Percentiles rank a stretch among this genome's conserved stretches.
These are phyloP conservation scores for Leptogaster cylindrica DNA, from an alignment of 2,888 invertebrate genomes.

Conservation along the genomic window DNA sequence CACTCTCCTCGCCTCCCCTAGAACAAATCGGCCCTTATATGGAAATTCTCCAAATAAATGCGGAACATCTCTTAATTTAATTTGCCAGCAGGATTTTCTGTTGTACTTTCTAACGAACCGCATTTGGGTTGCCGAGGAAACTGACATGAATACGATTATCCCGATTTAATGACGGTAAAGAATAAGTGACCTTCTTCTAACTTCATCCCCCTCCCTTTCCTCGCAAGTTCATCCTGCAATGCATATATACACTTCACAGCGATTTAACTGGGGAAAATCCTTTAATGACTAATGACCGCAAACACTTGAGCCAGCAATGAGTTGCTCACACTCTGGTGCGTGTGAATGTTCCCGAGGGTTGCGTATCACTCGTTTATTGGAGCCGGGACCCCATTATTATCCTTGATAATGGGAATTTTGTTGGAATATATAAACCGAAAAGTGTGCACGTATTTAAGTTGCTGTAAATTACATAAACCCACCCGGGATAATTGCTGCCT, in stretches of 20 bases:
- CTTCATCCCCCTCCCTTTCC: conserved; percentile 1
- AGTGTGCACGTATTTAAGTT: conserved; percentile 16
- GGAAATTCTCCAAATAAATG: neutral
- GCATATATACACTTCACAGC: conserved; percentile 29
- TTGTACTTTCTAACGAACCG: conserved; percentile 46
- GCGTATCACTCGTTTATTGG: neutral
- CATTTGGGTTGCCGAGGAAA: conserved; percentile 41
- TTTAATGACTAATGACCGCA: conserved; percentile 34
- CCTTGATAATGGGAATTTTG: conserved; percentile 29
- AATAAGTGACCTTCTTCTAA: conserved; percentile 21
- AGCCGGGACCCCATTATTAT: neutral
- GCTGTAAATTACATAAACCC: conserved; percentile 15
- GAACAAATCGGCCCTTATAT: no score
- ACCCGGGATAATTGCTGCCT: conserved; percentile 23
- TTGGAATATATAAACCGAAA: conserved; percentile 19
- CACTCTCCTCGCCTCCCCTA: no score
- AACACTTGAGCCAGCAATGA: neutral
- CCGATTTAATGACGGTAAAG: conserved; percentile 41
- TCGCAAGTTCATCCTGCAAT: neutral
- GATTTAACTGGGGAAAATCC: conserved; percentile 35
- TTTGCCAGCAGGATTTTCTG: conserved; percentile 40
- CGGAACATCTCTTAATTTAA: conserved; percentile 30
- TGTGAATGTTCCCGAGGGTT: neutral
- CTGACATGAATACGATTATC: conserved; percentile 46
- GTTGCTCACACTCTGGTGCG: neutral